phyloP scores from a whole-genome alignment of 1,140 invertebrate genomes.

The Camponotus floridanus region DNA sequence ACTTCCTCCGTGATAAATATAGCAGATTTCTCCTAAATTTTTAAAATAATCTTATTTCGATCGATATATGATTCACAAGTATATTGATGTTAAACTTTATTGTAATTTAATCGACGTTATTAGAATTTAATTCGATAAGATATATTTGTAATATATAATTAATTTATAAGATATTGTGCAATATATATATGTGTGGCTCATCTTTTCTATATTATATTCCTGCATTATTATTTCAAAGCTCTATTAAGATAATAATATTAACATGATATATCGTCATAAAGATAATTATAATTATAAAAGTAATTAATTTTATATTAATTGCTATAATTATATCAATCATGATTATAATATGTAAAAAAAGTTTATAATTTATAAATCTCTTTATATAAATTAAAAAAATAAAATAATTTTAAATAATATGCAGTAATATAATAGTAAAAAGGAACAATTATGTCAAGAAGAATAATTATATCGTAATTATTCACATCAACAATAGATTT shows the following conservation, averaged over 20 bases:
- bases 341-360: neutral
- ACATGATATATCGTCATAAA: neutral
- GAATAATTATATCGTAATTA: too few relatives aligned
- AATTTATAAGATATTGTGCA: neutral
- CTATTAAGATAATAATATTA: neutral
- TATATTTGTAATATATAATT: neutral
- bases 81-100: neutral
- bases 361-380: neutral
- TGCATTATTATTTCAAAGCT: neutral
- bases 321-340: neutral
- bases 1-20: neutral
- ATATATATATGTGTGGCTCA: too few relatives aligned
- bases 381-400: neutral
- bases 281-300: conserved; percentile 6
- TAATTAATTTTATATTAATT: conserved; percentile 25
- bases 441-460: neutral
- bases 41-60: conserved; percentile 1
- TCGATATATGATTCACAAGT: neutral
- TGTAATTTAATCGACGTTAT: neutral
- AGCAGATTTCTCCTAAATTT: conserved; percentile 11
- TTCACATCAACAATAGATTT: neutral
- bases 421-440: conserved; percentile 23
- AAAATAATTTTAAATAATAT: neutral
- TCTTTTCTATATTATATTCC: conserved; percentile 22
- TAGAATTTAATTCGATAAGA: neutral